These are phyloP conservation scores for Aramus guarauna DNA, from an alignment of 2,113 vertebrate species.

Conservation along the genomic window DNA sequence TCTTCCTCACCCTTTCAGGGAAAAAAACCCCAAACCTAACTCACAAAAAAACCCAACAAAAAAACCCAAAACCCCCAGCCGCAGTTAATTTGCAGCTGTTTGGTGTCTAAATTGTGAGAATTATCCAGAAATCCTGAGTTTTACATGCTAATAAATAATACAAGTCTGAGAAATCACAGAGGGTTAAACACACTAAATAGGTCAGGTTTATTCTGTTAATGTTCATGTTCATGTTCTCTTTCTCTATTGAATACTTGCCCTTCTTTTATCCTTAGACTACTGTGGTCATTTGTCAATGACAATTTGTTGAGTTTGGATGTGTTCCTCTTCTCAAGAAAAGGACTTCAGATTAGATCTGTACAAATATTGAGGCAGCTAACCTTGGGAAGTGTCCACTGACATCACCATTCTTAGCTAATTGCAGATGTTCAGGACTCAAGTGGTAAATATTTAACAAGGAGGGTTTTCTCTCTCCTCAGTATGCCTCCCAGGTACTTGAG, in stretches of 20 bases:
- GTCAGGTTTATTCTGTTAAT: background rate
- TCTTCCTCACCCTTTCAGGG: constrained; percentile 26
- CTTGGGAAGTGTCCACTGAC: constrained; percentile 54
- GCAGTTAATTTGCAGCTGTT: background rate
- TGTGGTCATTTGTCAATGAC: constrained; percentile 52
- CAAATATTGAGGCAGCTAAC: constrained; percentile 28
- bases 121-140: background rate
- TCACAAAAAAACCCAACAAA: background rate
- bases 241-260: constrained; percentile 21
- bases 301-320: constrained; percentile 40
- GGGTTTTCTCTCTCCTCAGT: background rate
- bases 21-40: background rate
- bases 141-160: background rate
- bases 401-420: constrained; percentile 67
- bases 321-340: constrained; percentile 4
- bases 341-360: constrained; percentile 48
- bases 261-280: constrained; percentile 21
- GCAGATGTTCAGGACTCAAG: constrained; percentile 44
- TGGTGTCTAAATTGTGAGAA: background rate
- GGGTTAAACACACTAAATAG: background rate
- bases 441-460: constrained; percentile 26
- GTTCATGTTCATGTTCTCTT: constrained; percentile 1
- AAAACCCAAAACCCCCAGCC: background rate
- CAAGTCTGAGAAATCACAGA: background rate
- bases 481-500: background rate